Percentiles rank a stretch among this genome's conserved stretches.
These are phyloP conservation scores for Gallinago solitaria DNA, from an alignment of 2,797 vertebrate genomes.

Conservation along the genomic window DNA sequence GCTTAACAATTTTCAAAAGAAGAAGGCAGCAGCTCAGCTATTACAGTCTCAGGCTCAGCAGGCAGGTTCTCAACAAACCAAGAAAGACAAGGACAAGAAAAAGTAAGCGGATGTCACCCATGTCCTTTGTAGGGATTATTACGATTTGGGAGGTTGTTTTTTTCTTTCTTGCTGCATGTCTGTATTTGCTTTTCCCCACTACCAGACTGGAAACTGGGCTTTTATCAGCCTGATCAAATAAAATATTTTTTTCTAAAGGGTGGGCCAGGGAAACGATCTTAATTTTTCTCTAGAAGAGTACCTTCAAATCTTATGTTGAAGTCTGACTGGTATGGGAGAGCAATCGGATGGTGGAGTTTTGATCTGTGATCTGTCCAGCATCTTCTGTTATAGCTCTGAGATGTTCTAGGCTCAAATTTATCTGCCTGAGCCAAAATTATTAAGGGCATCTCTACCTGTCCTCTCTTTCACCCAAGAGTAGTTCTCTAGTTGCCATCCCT, in stretches of 20 bases:
- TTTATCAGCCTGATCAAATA: conserved; percentile 68
- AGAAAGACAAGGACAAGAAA: conserved; percentile 89
- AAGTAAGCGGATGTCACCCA: conserved; percentile 79
- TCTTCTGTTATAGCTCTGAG: conserved; percentile 2
- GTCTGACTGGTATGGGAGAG: conserved; percentile 21
- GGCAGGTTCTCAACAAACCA: conserved; percentile 82
- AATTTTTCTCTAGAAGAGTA: conserved; percentile 61
- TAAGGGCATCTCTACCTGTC: not conserved
- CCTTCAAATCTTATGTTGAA: not conserved
- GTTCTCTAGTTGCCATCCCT: not conserved
- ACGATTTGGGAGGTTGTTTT: conserved; percentile 42
- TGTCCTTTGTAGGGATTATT: conserved; percentile 32
- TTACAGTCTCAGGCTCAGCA: conserved; percentile 84
- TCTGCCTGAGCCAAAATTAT: conserved; percentile 17
- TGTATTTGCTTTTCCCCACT: conserved; percentile 70
- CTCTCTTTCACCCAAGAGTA: not conserved
- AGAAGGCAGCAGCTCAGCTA: conserved; percentile 82
- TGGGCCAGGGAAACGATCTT: conserved; percentile 48
- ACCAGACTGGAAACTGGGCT: conserved; percentile 77
- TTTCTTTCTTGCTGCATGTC: conserved; percentile 73
- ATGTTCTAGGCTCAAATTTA: not conserved
- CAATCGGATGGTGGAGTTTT: not conserved
- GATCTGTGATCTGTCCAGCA: not conserved
- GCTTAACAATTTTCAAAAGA: conserved; percentile 83
- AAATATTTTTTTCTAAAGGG: conserved; percentile 70